A percentile compares a stretch with the other conserved stretches of the same genome.
Conservation (phyloP, 2,888 invertebrate genomes). For the Trissoscelio sp. region DNA sequence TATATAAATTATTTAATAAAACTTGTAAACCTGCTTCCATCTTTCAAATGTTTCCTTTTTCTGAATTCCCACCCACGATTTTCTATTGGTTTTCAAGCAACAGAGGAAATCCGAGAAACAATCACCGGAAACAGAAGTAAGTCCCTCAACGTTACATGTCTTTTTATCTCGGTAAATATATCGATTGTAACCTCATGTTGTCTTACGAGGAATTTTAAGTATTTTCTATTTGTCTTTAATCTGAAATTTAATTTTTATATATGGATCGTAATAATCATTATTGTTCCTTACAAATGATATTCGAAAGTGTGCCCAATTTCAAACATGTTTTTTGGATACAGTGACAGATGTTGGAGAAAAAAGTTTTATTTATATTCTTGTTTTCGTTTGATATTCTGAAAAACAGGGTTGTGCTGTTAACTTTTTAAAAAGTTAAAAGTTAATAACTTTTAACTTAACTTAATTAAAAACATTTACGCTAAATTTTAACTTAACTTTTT, state of each 20-base stretch:
- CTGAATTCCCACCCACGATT: slow-evolving; percentile 11
- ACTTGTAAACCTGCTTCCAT: not conserved
- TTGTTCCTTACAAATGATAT: not conserved
- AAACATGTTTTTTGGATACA: not conserved
- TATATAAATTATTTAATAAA: not conserved
- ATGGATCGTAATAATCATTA: too few species aligned
- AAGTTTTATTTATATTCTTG: not conserved
- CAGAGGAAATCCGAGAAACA: slow-evolving; percentile 8
- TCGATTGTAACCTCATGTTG: slow-evolving; percentile 17
- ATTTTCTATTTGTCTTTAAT: not conserved
- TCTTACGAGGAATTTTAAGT: slow-evolving; percentile 31
- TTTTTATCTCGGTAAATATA: slow-evolving; percentile 33
- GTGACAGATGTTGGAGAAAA: slow-evolving; percentile 21
- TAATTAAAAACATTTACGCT: too few species aligned
- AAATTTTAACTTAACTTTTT: too few species aligned
- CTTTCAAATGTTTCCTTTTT: not conserved
- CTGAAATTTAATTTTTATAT: too few species aligned
- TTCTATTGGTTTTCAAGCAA: not conserved
- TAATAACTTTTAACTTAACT: too few species aligned
- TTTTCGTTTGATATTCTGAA: not conserved
- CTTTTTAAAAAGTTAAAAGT: too few species aligned
- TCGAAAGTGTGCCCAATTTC: slow-evolving; percentile 3
- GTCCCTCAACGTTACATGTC: slow-evolving; percentile 25
- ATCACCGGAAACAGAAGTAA: slow-evolving; percentile 21
- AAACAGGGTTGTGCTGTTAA: too few species aligned